Percentiles rank a stretch among this genome's conserved stretches.
Evolutionary conservation across 2,797 vertebrate genomes (phyloP).

Genomic region (Siniperca undulata): DNA sequence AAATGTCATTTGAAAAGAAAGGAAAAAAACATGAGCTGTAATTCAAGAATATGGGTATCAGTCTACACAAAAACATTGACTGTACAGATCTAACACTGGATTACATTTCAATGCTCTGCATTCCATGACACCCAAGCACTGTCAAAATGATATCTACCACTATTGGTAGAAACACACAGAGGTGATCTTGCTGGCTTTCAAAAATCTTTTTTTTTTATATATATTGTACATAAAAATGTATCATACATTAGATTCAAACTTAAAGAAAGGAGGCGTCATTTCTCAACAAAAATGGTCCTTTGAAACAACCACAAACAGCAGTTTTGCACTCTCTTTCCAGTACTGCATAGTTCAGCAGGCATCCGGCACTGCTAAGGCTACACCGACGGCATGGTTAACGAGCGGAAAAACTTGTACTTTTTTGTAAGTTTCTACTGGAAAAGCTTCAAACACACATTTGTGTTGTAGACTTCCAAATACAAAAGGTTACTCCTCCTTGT

Average conservation of each 20-base stretch:
- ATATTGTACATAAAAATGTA: slow-evolving; percentile 27
- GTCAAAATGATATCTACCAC: slow-evolving; percentile 8
- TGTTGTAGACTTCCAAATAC: slow-evolving; percentile 13
- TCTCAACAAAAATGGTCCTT: slow-evolving; percentile 30
- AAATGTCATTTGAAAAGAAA: slow-evolving; percentile 2
- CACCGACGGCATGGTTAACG: slow-evolving; percentile 35
- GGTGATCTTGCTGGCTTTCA: slow-evolving; percentile 30
- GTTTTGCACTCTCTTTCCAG: slow-evolving; percentile 35
- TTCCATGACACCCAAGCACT: slow-evolving; percentile 1
- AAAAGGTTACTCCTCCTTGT: slow-evolving; percentile 25
- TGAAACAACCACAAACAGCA: slow-evolving; percentile 13
- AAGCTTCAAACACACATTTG: slow-evolving; percentile 11
- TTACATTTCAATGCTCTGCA: slow-evolving; percentile 29
- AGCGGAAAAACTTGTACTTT: neutral
- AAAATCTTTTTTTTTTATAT: slow-evolving; percentile 10
- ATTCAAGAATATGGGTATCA: neutral
- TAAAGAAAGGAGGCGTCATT: slow-evolving; percentile 17
- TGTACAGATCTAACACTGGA: slow-evolving; percentile 44
- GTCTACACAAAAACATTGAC: slow-evolving; percentile 17
- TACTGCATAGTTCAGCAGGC: slow-evolving; percentile 73
- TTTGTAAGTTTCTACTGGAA: slow-evolving; percentile 25
- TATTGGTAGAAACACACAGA: slow-evolving; percentile 2
- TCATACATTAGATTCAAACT: slow-evolving; percentile 32
- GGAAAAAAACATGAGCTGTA: neutral
- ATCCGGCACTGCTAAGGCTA: slow-evolving; percentile 52